These are phyloP conservation scores for Anneissia japonica DNA, from an alignment of 35 echinoderm and acorn worm genomes.

Conservation along the genomic window DNA sequence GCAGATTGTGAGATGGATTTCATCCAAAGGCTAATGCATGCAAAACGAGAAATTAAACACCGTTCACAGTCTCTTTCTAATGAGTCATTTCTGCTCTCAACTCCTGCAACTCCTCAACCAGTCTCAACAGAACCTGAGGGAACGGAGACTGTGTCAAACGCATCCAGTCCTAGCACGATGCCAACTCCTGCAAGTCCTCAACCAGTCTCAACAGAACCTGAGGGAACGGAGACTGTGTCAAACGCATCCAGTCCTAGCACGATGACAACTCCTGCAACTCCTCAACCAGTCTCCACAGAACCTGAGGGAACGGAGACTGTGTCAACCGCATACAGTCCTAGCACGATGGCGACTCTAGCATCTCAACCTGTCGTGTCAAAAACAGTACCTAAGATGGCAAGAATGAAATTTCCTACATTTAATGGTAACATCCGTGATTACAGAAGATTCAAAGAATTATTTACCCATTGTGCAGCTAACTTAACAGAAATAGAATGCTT, in stretches of 20 bases:
- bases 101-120: not conserved
- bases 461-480: constrained; percentile 31
- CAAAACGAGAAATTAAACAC: constrained; percentile 28
- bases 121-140: constrained; percentile 1
- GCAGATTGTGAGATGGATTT: constrained; percentile 55
- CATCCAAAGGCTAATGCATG: constrained; percentile 18
- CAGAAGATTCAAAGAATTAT: constrained; percentile 42
- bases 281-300: not conserved
- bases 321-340: not conserved
- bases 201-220: constrained; percentile 3
- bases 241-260: not conserved
- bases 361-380: not conserved
- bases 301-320: constrained; percentile 21
- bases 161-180: not conserved
- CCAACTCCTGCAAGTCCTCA: not conserved
- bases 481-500: constrained; percentile 61
- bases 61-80: not conserved
- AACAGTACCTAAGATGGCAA: constrained; percentile 43
- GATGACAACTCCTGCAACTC: not conserved
- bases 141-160: constrained; percentile 8
- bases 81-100: not conserved
- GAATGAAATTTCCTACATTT: constrained; percentile 68
- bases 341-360: not conserved
- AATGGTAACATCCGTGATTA: constrained; percentile 56
- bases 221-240: constrained; percentile 11